phyloP scores from a whole-genome alignment of 2,888 invertebrate species.

The Odontocolon sp. region DNA sequence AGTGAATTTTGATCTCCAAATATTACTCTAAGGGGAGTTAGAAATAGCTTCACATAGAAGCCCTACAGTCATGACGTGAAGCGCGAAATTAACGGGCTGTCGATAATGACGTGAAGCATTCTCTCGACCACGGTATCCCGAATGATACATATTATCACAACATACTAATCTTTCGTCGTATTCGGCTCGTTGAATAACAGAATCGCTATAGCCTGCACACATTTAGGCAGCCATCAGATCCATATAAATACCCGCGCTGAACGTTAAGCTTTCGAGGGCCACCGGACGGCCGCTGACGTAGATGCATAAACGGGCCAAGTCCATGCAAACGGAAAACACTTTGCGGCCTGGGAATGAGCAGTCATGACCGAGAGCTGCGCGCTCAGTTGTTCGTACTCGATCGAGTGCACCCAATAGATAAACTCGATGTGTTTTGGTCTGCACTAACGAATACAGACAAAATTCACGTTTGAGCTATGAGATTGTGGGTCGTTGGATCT shows the following conservation, averaged over 20 bases:
- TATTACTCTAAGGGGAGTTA: no score
- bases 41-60: neutral
- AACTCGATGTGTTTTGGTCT: no score
- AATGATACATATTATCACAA: neutral
- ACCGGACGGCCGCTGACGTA: constrained; percentile 13
- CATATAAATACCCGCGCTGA: constrained; percentile 1
- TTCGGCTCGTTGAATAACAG: neutral
- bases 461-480: no score
- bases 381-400: neutral
- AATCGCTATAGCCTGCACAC: constrained; percentile 1
- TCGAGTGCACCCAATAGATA: neutral
- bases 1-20: no score
- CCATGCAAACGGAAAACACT: constrained; percentile 34
- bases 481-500: no score
- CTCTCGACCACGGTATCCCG: neutral
- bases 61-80: neutral
- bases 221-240: constrained; percentile 31
- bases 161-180: neutral
- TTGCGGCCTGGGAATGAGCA: constrained; percentile 31
- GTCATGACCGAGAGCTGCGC: no score
- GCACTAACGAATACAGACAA: no score
- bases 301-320: neutral
- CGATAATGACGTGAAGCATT: neutral
- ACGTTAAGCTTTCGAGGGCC: constrained; percentile 17
- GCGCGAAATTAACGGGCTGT: neutral